These are phyloP conservation scores for Mormoops blainvillei DNA, from an alignment of 2,113 vertebrate genomes.

Conservation along the genomic window DNA sequence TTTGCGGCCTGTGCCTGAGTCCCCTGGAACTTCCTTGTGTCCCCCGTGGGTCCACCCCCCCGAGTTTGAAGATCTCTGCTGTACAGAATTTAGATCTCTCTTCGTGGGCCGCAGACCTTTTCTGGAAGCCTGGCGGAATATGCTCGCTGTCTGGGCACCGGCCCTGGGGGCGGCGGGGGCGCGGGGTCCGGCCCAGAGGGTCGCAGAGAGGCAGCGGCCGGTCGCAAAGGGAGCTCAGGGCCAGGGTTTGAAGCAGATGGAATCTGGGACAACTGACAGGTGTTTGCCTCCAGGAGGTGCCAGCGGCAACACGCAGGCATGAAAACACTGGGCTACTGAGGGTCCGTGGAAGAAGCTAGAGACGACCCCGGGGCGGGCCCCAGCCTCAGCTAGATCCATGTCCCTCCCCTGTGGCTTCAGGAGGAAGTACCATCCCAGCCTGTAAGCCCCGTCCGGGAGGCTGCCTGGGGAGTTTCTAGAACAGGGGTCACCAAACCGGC, in stretches of 20 bases:
- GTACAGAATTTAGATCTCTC: neutral
- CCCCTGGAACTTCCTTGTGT: neutral
- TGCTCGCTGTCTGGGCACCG: neutral
- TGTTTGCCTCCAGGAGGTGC: neutral
- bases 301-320: neutral
- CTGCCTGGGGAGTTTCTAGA: neutral
- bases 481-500: neutral
- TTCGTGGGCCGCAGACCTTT: neutral
- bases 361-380: neutral
- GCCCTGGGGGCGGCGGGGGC: accelerated
- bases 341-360: neutral
- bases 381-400: neutral
- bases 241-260: neutral
- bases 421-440: neutral
- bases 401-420: neutral
- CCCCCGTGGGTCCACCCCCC: neutral
- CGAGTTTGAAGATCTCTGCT: neutral
- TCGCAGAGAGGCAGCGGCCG: neutral
- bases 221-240: neutral
- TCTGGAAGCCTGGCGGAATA: neutral
- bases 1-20: neutral
- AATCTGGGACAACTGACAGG: neutral
- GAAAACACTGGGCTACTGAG: neutral
- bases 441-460: no score
- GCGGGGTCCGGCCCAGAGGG: no score